Evolutionary conservation across 2,888 invertebrate genomes (phyloP), one percentile per base, ranked within the genome.

Genomic region (Uloborus plumipes): DNA sequence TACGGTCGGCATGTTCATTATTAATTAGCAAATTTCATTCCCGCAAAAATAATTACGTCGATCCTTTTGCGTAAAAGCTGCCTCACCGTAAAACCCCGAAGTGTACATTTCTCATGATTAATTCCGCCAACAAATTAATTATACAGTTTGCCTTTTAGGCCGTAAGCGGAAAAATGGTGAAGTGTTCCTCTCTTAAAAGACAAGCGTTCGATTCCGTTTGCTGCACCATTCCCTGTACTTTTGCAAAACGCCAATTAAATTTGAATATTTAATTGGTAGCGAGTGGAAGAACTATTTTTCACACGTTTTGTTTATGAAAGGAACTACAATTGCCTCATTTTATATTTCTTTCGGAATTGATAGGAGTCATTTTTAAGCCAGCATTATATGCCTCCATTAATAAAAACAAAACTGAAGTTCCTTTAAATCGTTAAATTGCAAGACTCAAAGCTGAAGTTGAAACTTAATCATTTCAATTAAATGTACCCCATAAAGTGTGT

Each of bases 81-180:
- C 61, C 66, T 53, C 65, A 47, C 64, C 62, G 47, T 70, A 58
- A 70, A 76, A 65, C 70, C 64, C 66, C 51, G 64, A 77, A 77
- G 77, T 77, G 77, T 77, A 77, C 77, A 77, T 70, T 64, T 61
- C 77, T 77, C 77, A 77, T 77, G 77, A 77, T 77, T 77, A 77
- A 77, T 77, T 77, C 77, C 51, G 70, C 77, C 50, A 77, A 77
- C 77, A 77, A 77, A 77, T 77, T 77, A 77, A 77, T 77, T 77
- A 77, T 77, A 62, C 77, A 77, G 26, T 39, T 39, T 39, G 70
- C 55, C 49, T 76, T 71, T 71, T 77, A 22, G 64, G 66, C 75
- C 75, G 58, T 50, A 47, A 65, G 75, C 75, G 39, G 64, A 58
- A 66, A 39, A 64, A 39, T 22, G 65, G 58, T 55, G 49, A 22